Conservation (phyloP, 2,113 vertebrate genomes). For the Isichthys henryi region DNA sequence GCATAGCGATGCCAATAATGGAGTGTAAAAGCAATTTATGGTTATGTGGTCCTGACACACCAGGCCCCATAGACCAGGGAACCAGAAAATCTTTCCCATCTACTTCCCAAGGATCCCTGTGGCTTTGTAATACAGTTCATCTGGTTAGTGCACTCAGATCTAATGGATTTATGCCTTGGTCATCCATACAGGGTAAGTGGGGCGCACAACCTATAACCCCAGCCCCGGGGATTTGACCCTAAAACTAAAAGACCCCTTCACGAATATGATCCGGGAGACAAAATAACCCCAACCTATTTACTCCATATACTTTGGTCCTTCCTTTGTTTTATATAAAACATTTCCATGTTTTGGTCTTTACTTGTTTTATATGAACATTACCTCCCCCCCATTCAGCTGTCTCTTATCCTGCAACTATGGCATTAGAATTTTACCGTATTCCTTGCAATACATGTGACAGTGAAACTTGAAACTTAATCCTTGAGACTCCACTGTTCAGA, state of each 20-base stretch:
- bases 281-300: neutral
- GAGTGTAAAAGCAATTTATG: conserved; percentile 32
- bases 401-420: neutral
- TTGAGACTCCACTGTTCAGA: neutral
- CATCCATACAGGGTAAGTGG: neutral
- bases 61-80: conserved; percentile 10
- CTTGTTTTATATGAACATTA: neutral
- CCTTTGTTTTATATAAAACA: neutral
- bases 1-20: conserved; percentile 31
- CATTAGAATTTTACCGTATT: neutral
- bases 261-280: neutral
- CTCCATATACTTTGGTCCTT: neutral
- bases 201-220: neutral
- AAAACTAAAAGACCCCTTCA: neutral
- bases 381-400: neutral
- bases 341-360: neutral
- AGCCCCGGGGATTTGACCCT: neutral
- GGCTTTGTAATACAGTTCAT: neutral
- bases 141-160: neutral
- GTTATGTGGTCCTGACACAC: conserved; percentile 29
- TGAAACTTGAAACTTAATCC: neutral
- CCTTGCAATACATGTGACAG: neutral
- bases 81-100: conserved; percentile 24
- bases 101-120: conserved; percentile 20
- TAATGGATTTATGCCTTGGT: neutral